These are phyloP conservation scores for Andrena flavipes DNA, from an alignment of 2,888 invertebrate species.

Conservation along the genomic window DNA sequence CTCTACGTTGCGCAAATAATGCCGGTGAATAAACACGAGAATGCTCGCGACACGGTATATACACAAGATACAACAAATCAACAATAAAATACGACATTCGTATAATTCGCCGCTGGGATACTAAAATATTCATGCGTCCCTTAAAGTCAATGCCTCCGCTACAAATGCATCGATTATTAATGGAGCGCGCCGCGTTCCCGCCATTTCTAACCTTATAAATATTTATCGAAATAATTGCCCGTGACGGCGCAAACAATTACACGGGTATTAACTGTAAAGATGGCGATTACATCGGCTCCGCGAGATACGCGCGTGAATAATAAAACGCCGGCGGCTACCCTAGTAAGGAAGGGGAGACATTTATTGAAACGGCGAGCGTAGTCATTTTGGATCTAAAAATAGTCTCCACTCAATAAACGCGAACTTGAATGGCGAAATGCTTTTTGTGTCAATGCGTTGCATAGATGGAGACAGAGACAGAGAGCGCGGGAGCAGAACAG, in stretches of 20 bases:
- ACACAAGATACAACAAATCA: too few relatives aligned
- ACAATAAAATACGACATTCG: too few relatives aligned
- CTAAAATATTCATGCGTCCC: too few relatives aligned
- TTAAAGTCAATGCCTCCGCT: too few relatives aligned
- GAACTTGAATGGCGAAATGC: constrained; percentile 34
- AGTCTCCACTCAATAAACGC: constrained; percentile 28
- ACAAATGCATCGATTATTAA: too few relatives aligned
- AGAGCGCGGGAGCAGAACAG: background rate
- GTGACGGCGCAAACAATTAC: background rate
- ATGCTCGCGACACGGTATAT: too few relatives aligned
- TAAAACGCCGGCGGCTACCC: background rate
- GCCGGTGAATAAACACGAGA: too few relatives aligned
- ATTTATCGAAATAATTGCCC: background rate
- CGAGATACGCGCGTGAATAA: background rate
- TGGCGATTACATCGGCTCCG: background rate
- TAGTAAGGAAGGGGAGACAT: constrained; percentile 2
- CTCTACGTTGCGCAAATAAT: background rate
- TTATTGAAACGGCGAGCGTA: background rate
- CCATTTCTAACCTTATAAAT: constrained; percentile 2
- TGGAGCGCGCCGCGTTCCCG: too few relatives aligned
- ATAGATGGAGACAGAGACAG: constrained; percentile 5
- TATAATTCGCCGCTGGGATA: too few relatives aligned
- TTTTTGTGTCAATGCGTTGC: constrained; percentile 22
- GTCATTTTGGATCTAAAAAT: constrained; percentile 31
- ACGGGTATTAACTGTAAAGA: background rate